Base-by-base conservation (phyloP, 2,797 vertebrate genomes). In the Halcyon leucocephala region DNA sequence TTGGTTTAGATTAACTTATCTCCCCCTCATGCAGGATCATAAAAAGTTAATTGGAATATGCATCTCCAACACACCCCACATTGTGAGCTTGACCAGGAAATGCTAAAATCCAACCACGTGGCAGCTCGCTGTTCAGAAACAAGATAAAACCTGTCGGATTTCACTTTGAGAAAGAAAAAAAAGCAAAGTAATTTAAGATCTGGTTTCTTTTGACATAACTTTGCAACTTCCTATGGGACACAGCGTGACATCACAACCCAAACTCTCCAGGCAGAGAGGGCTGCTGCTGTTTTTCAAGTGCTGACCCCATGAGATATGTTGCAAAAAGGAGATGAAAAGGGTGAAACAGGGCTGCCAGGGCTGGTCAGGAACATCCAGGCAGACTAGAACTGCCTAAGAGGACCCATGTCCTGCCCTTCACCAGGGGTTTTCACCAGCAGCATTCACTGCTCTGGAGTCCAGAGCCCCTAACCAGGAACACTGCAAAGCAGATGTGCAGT, bases 41-140 rank as follows among this genome's bases (percentile, higher is more conserved):
- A 95, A 96, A 96, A 94, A 88, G 78, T 92, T 95, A 96, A 97
- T 91, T 96, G 96, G 79, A 93, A 96, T 84, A 76, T 54, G 84
- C 41, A 95, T 85, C 79, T 96, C 88, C 69, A 85, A 73, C 49
- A 81, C 67, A 86, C 91, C 62, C 70, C 70, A 89, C 93, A 82
- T 87, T 10, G 8, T 2, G 60, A 79, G 39, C 82, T 60, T 89
- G 60, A 87, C 89, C 90, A 92, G 67, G 5, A n/a, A 94, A 49
- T 24, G 62, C 19, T 60, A 20, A 84, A 93, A 81, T 48, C 78
- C 14, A 61, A 57, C 49, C 1, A 2, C 42, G 35, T 89, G 80
- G 77, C 35, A 48, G 33, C 77, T 65, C 41, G 89, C 79, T 82
- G 42, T 29, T 74, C 79, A 77, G 94, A 81, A 76, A 69, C 61